Base-by-base conservation (phyloP, 2,888 invertebrate species). In the Acanthosepion pharaonis region DNA sequence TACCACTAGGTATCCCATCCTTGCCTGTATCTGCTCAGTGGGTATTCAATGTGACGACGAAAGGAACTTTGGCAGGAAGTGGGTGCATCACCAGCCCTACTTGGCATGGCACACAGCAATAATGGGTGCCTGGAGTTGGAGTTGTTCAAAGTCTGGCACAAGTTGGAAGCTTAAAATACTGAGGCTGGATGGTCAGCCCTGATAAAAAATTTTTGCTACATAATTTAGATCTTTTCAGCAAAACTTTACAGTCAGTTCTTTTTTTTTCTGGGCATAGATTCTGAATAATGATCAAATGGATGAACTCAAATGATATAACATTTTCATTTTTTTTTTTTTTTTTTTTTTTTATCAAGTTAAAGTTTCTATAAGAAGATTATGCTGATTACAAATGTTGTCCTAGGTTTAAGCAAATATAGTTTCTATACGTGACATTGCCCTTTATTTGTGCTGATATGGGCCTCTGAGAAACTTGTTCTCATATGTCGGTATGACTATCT, bases 21-120 rank as follows among this genome's bases (percentile, higher is more conserved):
- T 78, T 78, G 78, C 33, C 78, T 78, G 78, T 78, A 78, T 78
- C 78, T 78, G 78, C 78, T 78, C 78, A 78, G 78, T 78, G 78
- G 78, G 78, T 78, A 78, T 78, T 78, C 78, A 15, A 33, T 78
- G 78, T 11, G 78, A 78, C n/a, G n/a, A 78, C n/a, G 78, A n/a
- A 78, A 33, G n/a, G n/a, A 78, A 15, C n/a, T 78, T 78, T 78
- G 78, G 78, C 78, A 78, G 78, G 78, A 78, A n/a, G 78, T 78
- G 78, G 78, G 78, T 78, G 78, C 78, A 33, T 33, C 78, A 78
- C 78, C 78, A 78, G 78, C 78, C 15, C 78, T n/a, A 78, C 78
- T 78, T 78, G 78, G 78, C 78, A 78, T 15, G 78, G 78, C 78
- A 78, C 78, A 78, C 78, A 78, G 78, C 78, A 78, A 78, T 78